Evolutionary conservation across 2,113 vertebrate genomes (phyloP).

Genomic region (Engystomops pustulosus): DNA sequence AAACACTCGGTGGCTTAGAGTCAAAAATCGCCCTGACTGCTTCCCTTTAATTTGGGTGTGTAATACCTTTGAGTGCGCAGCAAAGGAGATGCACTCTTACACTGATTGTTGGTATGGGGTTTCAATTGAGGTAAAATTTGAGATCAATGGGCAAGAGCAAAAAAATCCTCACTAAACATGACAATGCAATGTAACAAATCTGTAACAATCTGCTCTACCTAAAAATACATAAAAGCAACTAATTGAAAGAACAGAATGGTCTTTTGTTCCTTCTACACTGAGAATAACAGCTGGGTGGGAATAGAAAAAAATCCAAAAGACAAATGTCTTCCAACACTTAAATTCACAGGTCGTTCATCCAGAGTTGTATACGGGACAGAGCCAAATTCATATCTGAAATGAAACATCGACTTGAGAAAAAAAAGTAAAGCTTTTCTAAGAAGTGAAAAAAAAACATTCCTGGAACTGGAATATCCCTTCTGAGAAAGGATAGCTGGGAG

Average conservation of each 20-base stretch:
- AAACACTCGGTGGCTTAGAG: too few relatives aligned
- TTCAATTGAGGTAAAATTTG: too few relatives aligned
- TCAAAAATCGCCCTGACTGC: too few relatives aligned
- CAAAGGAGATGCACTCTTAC: too few relatives aligned
- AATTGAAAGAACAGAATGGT: neutral
- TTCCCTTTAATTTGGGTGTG: too few relatives aligned
- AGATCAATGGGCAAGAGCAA: too few relatives aligned
- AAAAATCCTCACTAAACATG: too few relatives aligned
- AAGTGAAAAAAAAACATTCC: neutral
- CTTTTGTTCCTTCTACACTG: neutral
- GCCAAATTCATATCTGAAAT: conserved; percentile 16
- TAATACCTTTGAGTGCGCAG: too few relatives aligned
- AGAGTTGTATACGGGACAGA: neutral
- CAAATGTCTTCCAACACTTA: conserved; percentile 24
- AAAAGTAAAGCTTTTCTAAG: conserved; percentile 1
- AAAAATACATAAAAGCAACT: neutral
- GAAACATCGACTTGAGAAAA: neutral
- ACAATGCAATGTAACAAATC: too few relatives aligned
- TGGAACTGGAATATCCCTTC: conserved; percentile 25
- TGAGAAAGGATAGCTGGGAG: conserved; percentile 6
- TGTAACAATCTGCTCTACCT: too few relatives aligned
- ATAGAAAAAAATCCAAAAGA: conserved; percentile 8
- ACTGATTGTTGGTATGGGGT: too few relatives aligned
- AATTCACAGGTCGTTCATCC: conserved; percentile 8
- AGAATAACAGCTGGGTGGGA: conserved; percentile 31